Percentiles rank a stretch among this genome's conserved stretches.
These are phyloP conservation scores for Cynoglossus semilaevis DNA, from an alignment of 2,113 vertebrate genomes.

Conservation along the genomic window DNA sequence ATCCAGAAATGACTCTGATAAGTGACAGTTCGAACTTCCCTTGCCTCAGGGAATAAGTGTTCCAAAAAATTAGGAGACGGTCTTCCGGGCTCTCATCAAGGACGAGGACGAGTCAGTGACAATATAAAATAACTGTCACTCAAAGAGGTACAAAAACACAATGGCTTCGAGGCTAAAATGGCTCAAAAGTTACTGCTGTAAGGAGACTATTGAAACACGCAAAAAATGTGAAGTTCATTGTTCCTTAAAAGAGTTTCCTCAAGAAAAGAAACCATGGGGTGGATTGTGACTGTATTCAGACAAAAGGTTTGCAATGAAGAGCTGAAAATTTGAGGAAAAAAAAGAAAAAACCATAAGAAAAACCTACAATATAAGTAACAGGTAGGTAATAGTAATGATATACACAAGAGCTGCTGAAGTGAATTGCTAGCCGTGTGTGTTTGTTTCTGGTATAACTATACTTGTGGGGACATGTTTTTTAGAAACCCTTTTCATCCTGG, in stretches of 20 bases:
- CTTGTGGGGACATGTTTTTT: background rate
- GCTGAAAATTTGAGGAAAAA: too few relatives aligned
- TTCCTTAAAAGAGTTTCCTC: too few relatives aligned
- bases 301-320: too few relatives aligned
- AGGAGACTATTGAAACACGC: constrained; percentile 28
- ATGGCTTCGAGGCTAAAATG: constrained; percentile 59
- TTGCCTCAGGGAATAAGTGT: constrained; percentile 22
- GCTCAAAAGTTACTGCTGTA: constrained; percentile 49
- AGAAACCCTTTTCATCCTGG: too few relatives aligned
- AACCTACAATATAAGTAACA: too few relatives aligned
- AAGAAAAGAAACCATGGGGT: too few relatives aligned
- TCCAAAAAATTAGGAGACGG: constrained; percentile 30
- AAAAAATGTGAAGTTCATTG: constrained; percentile 36
- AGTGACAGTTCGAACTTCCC: constrained; percentile 40
- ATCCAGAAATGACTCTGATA: constrained; percentile 47
- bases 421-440: too few relatives aligned
- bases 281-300: too few relatives aligned
- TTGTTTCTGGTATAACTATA: background rate
- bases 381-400: too few relatives aligned
- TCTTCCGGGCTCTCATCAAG: constrained; percentile 28
- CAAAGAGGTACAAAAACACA: constrained; percentile 29
- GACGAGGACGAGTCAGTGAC: constrained; percentile 28
- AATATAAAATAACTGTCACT: constrained; percentile 33
- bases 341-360: too few relatives aligned
- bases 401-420: too few relatives aligned